phyloP scores from a whole-genome alignment of 2,113 vertebrate species.

The Notechis scutatus region DNA sequence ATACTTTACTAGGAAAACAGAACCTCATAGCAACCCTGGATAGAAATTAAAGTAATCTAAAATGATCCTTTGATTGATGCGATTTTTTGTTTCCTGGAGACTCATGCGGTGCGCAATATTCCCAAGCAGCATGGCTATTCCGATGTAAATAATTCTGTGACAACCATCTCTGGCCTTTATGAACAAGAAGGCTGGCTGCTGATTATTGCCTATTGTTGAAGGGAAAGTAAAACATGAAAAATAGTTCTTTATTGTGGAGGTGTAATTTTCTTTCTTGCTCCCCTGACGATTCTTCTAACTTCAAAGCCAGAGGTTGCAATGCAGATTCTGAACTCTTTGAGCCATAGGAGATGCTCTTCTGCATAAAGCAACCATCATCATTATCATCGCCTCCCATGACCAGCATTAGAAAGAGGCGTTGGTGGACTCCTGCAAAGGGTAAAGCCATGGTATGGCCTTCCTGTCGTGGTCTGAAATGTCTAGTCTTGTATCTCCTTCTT shows the following conservation, averaged over 20 bases:
- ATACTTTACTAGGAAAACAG: slow-evolving; percentile 62
- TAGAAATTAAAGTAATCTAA: slow-evolving; percentile 22
- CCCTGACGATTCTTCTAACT: slow-evolving; percentile 15
- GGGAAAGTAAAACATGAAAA: slow-evolving; percentile 4
- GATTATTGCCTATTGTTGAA: slow-evolving; percentile 11
- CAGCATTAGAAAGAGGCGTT: not conserved
- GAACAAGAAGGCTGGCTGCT: slow-evolving; percentile 23
- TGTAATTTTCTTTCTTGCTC: not conserved
- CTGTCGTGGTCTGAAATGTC: not conserved
- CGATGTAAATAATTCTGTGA: not conserved
- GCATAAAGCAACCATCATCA: not conserved
- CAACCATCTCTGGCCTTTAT: slow-evolving; percentile 27
- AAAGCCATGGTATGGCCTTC: not conserved
- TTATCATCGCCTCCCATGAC: not conserved
- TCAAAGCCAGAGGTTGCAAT: not conserved
- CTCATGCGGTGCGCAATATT: slow-evolving; percentile 1
- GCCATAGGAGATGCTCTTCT: not conserved
- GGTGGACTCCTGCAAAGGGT: not conserved
- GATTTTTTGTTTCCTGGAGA: slow-evolving; percentile 10
- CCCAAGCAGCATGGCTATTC: not conserved
- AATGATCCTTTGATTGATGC: not conserved
- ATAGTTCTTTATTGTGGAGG: not conserved
- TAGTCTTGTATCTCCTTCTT: not conserved
- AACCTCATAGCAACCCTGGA: slow-evolving; percentile 41
- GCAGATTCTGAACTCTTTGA: slow-evolving; percentile 22